Base-by-base conservation (phyloP, 2,888 invertebrate genomes). In the Phortica okadai region DNA sequence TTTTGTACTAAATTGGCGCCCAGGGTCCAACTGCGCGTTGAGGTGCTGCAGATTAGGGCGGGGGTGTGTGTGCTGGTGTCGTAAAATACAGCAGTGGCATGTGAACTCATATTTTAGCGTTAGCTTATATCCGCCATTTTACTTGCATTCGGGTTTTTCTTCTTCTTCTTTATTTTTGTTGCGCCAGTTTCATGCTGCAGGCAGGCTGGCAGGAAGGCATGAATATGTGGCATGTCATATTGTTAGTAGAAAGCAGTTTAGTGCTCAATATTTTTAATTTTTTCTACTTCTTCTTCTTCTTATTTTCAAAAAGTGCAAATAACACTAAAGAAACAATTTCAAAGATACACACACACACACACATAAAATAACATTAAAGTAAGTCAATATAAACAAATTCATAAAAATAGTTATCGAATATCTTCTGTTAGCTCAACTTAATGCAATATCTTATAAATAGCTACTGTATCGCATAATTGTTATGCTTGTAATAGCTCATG, bases 401-500 rank as follows among this genome's bases (percentile, higher is more conserved):
- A 25, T 67, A 70, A 80, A 77, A 80, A 58, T 41, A 41, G n/a
- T 33, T 58, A 73, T 59, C 42, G 56, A 72, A 33, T 62, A 75
- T 79, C 77, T 74, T 78, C 78, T 74, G 76, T 81, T 69, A 41
- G 16, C 64, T 11, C 50, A 50, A 73, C 76, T 33, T 33, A 33
- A 33, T 33, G 33, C 33, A 33, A 33, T 33, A 33, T 33, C 33
- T 33, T 33, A 33, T 33, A 33, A 33, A 33, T 33, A 33, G 33
- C 33, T 33, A 33, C 33, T 33, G 33, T 33, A 33, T 33, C 33
- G 79, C 82, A 86, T 84, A 87, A 88, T 50, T 50, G 50, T 50
- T 11, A 50, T 81, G 80, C 85, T 87, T 88, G 87, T 86, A 85
- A 85, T 85, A 86, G 84, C 88, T 88, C 66, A 25, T 85, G 85